Base-by-base conservation (phyloP, 1,140 invertebrate genomes). In the Mylabris phalerata region DNA sequence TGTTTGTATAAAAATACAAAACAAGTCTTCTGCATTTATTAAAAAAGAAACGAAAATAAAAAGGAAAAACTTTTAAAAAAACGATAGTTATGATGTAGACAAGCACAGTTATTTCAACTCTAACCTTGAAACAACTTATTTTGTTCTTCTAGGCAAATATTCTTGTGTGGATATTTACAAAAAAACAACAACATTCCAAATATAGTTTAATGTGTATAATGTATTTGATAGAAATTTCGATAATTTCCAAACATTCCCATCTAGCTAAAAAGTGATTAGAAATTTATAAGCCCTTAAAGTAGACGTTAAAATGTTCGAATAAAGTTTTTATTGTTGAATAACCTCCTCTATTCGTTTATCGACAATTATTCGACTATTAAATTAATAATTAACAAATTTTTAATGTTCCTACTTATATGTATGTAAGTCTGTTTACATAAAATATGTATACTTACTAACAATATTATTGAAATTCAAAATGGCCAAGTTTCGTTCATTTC, bases 11-110 rank as follows among this genome's bases (percentile, higher is more conserved):
- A 26, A n/a, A 43, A 52, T 45, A 54, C 51, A 46, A 54, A 54
- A 54, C 51, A 54, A 54, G 51, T 54, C 51, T 54, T 54, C 51
- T 54, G 51, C 51, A 54, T 54, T 54, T 54, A 42, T 54, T 46
- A 45, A 54, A 52, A 52, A 52, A 19, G 19, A 19, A 19, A 19
- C 19, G 32, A 32, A 32, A 32, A 32, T 32, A 32, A 32, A 32
- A 32, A 32, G 4, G 32, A 32, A 32, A 32, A 32, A 19, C 19
- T 19, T 19, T 13, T 13, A 19, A 32, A 32, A 32, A 32, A 32
- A 7, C 7, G 32, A 32, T 54, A 45, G 51, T 54, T 54, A 54
- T 54, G 51, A 54, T 54, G 51, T 54, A 46, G 51, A 52, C 42
- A 54, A 54, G 51, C 41, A 54, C 51, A 54, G 51, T 54, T 54